phyloP scores from a whole-genome alignment of 1,140 invertebrate species.

The Trichonephila inaurata region DNA sequence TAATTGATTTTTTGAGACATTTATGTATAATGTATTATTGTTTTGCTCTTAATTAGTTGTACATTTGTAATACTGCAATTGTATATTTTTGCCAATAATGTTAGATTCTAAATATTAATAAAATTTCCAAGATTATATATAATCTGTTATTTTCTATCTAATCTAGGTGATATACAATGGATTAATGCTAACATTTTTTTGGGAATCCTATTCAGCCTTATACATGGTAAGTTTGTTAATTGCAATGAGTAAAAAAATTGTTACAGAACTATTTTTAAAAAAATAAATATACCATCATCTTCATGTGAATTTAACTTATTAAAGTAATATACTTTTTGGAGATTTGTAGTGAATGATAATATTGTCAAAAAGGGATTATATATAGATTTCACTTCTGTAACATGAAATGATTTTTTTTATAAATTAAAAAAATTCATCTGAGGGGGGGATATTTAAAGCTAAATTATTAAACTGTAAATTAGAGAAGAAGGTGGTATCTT shows the following conservation, averaged over 20 bases:
- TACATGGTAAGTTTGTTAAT: constrained; percentile 57
- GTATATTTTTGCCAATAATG: neutral
- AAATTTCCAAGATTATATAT: too few relatives aligned
- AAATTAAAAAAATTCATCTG: too few relatives aligned
- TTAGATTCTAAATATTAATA: neutral
- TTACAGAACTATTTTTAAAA: too few relatives aligned
- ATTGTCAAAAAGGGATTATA: neutral
- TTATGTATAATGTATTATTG: neutral
- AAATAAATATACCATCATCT: too few relatives aligned
- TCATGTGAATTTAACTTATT: too few relatives aligned
- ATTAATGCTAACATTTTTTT: constrained; percentile 57
- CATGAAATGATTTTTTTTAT: too few relatives aligned
- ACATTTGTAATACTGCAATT: neutral
- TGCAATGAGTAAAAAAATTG: too few relatives aligned
- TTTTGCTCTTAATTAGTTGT: neutral
- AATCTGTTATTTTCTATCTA: neutral
- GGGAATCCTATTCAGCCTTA: constrained; percentile 60
- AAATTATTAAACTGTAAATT: too few relatives aligned
- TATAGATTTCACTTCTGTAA: too few relatives aligned
- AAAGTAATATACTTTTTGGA: neutral
- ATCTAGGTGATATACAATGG: constrained; percentile 51
- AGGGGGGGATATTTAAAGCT: too few relatives aligned
- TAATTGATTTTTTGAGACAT: too few relatives aligned
- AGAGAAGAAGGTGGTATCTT: too few relatives aligned
- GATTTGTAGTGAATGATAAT: neutral